Percentiles rank a stretch among this genome's conserved stretches.
These are phyloP conservation scores for Aromia moschata DNA, from an alignment of 2,888 invertebrate genomes.

Conservation along the genomic window DNA sequence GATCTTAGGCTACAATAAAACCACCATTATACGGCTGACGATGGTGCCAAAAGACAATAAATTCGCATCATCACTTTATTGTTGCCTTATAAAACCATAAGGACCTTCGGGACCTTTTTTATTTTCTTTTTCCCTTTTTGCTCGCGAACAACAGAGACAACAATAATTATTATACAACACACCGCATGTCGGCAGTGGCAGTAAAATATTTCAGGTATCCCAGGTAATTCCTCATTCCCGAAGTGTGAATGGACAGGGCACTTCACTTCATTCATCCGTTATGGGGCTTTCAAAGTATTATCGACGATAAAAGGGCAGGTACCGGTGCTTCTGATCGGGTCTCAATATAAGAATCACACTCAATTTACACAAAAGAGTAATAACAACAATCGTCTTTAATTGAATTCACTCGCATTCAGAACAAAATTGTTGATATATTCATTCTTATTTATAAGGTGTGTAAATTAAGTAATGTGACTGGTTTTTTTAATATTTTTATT, in stretches of 20 bases:
- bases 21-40: not conserved
- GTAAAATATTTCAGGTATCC: slow-evolving; percentile 8
- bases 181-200: no score
- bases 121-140: slow-evolving; percentile 11
- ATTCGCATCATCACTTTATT: slow-evolving; percentile 4
- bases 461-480: no score
- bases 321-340: not conserved
- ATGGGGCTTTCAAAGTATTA: slow-evolving; percentile 6
- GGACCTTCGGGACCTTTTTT: slow-evolving; percentile 1
- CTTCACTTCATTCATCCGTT: slow-evolving; percentile 13
- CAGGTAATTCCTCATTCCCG: slow-evolving; percentile 5
- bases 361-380: no score
- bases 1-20: not conserved
- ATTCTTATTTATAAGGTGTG: no score
- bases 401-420: no score
- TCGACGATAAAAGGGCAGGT: slow-evolving; percentile 5
- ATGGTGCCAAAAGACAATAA: not conserved
- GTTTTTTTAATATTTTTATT: no score
- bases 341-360: no score
- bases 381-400: no score
- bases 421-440: no score
- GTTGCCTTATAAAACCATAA: slow-evolving; percentile 20
- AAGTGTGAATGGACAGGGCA: slow-evolving; percentile 18
- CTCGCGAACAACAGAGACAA: not conserved
- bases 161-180: slow-evolving; percentile 12